phyloP scores from a whole-genome alignment of 1,140 invertebrate genomes.

The Megathymus violae region DNA sequence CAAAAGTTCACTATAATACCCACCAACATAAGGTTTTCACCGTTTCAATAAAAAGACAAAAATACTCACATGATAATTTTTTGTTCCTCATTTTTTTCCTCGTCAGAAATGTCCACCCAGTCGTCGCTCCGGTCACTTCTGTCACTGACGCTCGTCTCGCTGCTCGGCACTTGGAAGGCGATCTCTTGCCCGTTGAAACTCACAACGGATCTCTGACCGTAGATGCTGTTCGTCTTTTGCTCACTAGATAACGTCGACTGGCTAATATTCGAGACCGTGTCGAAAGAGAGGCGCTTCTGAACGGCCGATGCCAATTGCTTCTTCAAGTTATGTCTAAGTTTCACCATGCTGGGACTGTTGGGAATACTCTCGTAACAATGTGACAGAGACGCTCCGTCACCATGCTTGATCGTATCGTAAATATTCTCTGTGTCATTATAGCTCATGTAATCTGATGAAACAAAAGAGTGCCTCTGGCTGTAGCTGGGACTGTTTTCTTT shows the following conservation, averaged over 20 bases:
- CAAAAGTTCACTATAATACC: too few species aligned
- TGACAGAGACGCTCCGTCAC: constrained; percentile 76
- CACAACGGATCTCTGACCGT: constrained; percentile 84
- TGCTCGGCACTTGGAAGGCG: constrained; percentile 77
- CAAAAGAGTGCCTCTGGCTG: constrained; percentile 65
- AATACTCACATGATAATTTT: constrained; percentile 80
- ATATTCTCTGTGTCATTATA: constrained; percentile 84
- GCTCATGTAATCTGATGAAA: constrained; percentile 70
- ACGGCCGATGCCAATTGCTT: constrained; percentile 62
- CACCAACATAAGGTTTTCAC: too few species aligned
- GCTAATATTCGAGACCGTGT: constrained; percentile 80
- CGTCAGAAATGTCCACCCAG: constrained; percentile 87
- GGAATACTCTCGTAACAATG: constrained; percentile 86
- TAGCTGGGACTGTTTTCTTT: constrained; percentile 67
- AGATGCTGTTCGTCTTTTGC: constrained; percentile 87
- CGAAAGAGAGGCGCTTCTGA: constrained; percentile 73
- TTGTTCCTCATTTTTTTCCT: constrained; percentile 76
- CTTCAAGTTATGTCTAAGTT: constrained; percentile 67
- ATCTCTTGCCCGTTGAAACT: constrained; percentile 82
- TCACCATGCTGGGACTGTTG: constrained; percentile 78
- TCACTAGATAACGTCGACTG: constrained; percentile 86
- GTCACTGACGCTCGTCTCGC: constrained; percentile 80
- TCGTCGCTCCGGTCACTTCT: constrained; percentile 86
- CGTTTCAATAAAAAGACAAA: too few species aligned
- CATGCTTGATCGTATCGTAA: constrained; percentile 85